A percentile compares a stretch with the other conserved stretches of the same genome.
These are phyloP conservation scores for Drosophila robusta DNA, from an alignment of 2,888 invertebrate genomes.

Conservation along the genomic window DNA sequence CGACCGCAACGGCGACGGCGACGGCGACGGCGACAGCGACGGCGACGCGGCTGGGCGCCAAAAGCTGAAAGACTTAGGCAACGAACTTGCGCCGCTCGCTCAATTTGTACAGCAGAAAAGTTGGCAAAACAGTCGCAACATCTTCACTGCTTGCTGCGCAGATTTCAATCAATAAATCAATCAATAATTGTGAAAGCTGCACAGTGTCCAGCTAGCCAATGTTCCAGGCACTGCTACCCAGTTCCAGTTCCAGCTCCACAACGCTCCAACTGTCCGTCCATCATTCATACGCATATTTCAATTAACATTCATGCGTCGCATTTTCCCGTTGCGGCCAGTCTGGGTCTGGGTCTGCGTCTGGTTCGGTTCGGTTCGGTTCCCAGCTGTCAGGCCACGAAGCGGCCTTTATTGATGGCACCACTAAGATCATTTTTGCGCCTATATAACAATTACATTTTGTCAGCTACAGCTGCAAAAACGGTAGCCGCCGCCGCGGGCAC, in stretches of 20 bases:
- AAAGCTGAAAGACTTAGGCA: constrained; percentile 69
- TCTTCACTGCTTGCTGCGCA: constrained; percentile 58
- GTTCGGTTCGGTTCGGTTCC: constrained; percentile 31
- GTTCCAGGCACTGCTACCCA: constrained; percentile 7
- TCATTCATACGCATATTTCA: constrained; percentile 78
- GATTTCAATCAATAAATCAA: constrained; percentile 80
- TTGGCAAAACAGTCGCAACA: constrained; percentile 65
- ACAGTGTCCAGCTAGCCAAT: constrained; percentile 60
- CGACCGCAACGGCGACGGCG: constrained; percentile 10
- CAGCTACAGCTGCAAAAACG: constrained; percentile 55
- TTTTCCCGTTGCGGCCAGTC: constrained; percentile 55
- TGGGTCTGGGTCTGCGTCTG: constrained; percentile 8
- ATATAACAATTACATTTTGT: constrained; percentile 78
- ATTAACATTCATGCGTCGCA: constrained; percentile 74
- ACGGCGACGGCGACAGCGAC: constrained; percentile 1
- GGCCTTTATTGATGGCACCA: constrained; percentile 63
- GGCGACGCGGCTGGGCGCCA: constrained; percentile 71
- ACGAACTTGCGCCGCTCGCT: constrained; percentile 60
- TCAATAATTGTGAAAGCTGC: constrained; percentile 78
- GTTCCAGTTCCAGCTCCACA: constrained; percentile 18
- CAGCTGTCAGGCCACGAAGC: constrained; percentile 59
- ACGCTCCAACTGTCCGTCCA: constrained; percentile 59
- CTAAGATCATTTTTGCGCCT: constrained; percentile 67
- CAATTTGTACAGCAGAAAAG: constrained; percentile 65
- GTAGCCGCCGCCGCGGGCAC: constrained; percentile 69